phyloP scores from a whole-genome alignment of 1,140 invertebrate genomes.

The Stegodyphus dumicola region DNA sequence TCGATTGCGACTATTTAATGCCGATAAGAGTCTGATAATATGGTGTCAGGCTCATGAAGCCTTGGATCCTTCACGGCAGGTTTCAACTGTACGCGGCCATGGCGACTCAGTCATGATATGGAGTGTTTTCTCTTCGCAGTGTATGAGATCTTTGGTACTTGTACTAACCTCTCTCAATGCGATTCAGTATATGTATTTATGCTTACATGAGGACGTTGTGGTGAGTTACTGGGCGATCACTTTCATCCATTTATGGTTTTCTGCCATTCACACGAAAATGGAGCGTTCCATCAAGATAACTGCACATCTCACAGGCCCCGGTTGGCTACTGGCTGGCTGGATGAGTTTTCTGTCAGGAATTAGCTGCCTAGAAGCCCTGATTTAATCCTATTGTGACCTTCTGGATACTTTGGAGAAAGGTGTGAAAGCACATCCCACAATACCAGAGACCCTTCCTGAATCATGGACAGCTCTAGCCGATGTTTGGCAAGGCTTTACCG shows the following conservation, averaged over 20 bases:
- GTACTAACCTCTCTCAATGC: background rate
- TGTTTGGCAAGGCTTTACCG: background rate
- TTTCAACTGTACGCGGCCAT: background rate
- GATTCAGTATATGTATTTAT: too few relatives aligned
- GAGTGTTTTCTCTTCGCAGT: background rate
- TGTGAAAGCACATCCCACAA: background rate
- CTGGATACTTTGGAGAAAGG: background rate
- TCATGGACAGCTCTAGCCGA: background rate
- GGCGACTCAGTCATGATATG: background rate
- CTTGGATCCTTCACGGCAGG: background rate
- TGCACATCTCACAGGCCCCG: background rate
- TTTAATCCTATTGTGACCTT: background rate
- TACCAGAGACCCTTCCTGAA: background rate
- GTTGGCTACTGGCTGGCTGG: background rate
- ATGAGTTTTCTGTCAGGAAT: slow-evolving; percentile 1
- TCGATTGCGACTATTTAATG: background rate
- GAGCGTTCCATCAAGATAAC: background rate
- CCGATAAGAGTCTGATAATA: background rate
- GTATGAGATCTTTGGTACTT: background rate
- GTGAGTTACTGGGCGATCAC: background rate
- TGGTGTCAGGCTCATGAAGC: background rate
- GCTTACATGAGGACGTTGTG: too few relatives aligned
- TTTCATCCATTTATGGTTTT: background rate
- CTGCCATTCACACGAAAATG: background rate
- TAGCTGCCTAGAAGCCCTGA: slow-evolving; percentile 2